These are phyloP conservation scores for Tyto alba DNA, from an alignment of 2,113 vertebrate species.

Conservation along the genomic window DNA sequence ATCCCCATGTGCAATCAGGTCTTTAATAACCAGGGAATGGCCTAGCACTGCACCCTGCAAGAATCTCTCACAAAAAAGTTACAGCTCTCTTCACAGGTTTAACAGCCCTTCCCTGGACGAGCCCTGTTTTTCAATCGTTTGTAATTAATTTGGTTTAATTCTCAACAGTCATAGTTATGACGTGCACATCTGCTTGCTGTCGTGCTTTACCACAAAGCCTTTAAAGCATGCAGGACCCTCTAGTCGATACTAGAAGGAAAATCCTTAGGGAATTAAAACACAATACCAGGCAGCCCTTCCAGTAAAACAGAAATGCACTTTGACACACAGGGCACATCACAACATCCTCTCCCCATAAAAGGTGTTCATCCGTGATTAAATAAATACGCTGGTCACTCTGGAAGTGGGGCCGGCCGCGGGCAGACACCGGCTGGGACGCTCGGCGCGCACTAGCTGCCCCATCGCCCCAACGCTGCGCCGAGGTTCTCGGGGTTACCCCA, in stretches of 20 bases:
- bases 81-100: not conserved
- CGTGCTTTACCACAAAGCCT: not conserved
- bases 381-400: not conserved
- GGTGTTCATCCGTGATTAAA: not conserved
- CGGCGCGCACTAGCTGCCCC: not conserved
- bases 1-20: not conserved
- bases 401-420: not conserved
- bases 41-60: not conserved
- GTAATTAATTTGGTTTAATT: not conserved
- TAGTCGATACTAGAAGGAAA: not conserved
- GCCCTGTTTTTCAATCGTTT: not conserved
- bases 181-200: not conserved
- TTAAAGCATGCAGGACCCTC: not conserved
- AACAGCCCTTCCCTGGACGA: not conserved
- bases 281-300: not conserved
- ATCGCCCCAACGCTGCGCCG: fast-evolving
- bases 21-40: not conserved
- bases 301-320: not conserved
- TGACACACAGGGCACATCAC: not conserved
- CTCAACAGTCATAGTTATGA: not conserved
- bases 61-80: not conserved
- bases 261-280: not conserved
- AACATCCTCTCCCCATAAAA: not conserved
- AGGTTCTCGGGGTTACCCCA: not conserved
- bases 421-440: not conserved